Conservation (phyloP, 2,113 vertebrate genomes). For the Pseudopodoces humilis region DNA sequence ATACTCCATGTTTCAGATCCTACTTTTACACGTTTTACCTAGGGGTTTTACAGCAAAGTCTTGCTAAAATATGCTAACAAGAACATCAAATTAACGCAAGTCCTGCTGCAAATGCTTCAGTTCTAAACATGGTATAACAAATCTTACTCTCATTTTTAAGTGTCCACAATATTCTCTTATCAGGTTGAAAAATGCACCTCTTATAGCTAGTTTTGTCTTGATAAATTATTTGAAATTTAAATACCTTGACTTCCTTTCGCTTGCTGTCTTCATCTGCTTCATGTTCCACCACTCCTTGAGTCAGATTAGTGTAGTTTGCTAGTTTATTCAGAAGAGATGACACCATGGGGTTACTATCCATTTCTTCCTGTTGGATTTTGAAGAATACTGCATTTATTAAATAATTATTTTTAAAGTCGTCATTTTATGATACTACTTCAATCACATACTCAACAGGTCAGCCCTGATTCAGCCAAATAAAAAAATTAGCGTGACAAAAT, state of each 20-base stretch:
- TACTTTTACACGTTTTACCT: not conserved
- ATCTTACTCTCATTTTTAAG: not conserved
- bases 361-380: constrained; percentile 86
- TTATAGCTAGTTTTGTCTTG: not conserved
- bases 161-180: not conserved
- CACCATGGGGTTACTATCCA: constrained; percentile 99
- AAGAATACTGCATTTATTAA: not conserved
- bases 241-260: constrained; percentile 78
- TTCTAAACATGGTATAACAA: not conserved
- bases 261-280: constrained; percentile 91
- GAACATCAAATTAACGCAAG: not conserved
- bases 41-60: not conserved
- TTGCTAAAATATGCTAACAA: not conserved
- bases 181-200: not conserved
- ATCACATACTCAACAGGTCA: not conserved
- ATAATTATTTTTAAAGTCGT: not conserved
- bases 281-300: constrained; percentile 93
- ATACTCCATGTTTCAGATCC: not conserved
- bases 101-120: not conserved
- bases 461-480: not conserved
- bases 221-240: not conserved
- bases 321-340: constrained; percentile 94
- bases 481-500: not conserved
- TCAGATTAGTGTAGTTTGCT: constrained; percentile 95
- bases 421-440: not conserved